phyloP scores from a whole-genome alignment of 2,888 invertebrate species.

The Aphodius sticticus region DNA sequence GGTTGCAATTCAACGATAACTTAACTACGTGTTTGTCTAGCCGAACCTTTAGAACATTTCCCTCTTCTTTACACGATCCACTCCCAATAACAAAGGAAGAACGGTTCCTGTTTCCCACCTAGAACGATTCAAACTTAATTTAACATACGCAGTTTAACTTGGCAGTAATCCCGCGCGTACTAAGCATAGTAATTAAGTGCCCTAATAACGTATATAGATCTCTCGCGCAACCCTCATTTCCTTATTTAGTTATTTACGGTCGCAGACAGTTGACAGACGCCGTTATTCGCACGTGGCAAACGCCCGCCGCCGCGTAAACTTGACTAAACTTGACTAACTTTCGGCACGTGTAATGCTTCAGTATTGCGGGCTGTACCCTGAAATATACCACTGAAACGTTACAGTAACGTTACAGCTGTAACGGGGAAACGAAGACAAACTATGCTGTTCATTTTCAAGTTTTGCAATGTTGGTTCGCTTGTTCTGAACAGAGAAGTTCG shows the following conservation, averaged over 20 bases:
- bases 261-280: not conserved
- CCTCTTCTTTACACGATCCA: not conserved
- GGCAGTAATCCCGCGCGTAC: not conserved
- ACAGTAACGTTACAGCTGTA: not conserved
- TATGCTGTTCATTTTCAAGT: not conserved
- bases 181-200: not conserved
- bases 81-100: not conserved
- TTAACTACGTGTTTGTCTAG: not conserved
- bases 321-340: not conserved
- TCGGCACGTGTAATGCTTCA: not conserved
- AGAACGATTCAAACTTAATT: not conserved
- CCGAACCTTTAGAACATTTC: not conserved
- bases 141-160: conserved; percentile 4
- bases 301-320: not conserved
- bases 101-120: not conserved
- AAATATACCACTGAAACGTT: not conserved
- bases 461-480: not conserved
- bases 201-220: not conserved
- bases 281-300: not conserved
- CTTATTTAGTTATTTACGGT: not conserved
- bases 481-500: not conserved
- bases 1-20: not conserved
- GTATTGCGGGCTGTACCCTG: not conserved
- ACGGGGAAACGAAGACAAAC: not conserved
- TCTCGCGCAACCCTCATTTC: not conserved